A percentile compares a stretch with the other conserved stretches of the same genome.
phyloP scores from a whole-genome alignment of 2,113 vertebrate species.

The Eclectus roratus region DNA sequence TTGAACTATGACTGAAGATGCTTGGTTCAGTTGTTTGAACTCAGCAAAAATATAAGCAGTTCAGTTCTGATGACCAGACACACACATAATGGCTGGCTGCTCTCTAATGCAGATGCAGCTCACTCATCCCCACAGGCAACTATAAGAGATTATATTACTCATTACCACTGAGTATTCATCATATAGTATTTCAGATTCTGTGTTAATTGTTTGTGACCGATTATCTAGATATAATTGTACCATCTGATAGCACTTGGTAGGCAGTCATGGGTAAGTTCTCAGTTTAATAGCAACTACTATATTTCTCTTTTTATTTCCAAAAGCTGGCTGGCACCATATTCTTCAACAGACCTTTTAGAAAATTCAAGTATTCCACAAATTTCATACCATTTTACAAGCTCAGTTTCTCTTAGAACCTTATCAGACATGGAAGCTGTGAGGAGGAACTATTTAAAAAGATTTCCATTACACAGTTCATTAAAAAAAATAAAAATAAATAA shows the following conservation, averaged over 20 bases:
- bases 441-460: neutral
- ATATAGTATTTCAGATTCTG: neutral
- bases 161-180: neutral
- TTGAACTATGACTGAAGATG: neutral
- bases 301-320: neutral
- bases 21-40: neutral
- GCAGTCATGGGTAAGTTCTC: neutral
- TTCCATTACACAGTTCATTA: neutral
- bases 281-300: neutral
- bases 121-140: neutral
- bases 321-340: neutral
- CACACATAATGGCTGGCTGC: neutral
- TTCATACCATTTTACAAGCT: neutral
- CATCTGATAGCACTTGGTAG: neutral
- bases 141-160: neutral
- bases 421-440: neutral
- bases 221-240: neutral
- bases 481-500: neutral
- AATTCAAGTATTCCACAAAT: neutral
- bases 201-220: neutral
- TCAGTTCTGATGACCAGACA: neutral
- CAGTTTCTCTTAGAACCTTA: neutral
- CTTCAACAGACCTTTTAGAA: neutral
- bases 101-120: neutral
- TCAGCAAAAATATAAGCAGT: neutral